Percentiles rank a stretch among this genome's conserved stretches.
These are phyloP conservation scores for Erynnis tages DNA, from an alignment of 2,888 invertebrate genomes.

Conservation along the genomic window DNA sequence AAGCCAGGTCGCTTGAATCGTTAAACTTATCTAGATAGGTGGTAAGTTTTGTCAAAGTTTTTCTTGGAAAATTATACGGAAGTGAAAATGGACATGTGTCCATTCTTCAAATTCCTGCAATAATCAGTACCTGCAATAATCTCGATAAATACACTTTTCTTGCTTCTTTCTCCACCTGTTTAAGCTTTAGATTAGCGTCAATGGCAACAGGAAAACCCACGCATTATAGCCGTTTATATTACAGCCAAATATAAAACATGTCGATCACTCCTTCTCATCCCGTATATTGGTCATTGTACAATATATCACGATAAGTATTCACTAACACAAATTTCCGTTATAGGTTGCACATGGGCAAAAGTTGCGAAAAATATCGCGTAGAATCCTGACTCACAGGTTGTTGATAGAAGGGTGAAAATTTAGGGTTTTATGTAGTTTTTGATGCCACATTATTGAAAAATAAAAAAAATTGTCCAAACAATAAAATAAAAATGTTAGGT, in stretches of 20 bases:
- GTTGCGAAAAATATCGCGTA: background rate
- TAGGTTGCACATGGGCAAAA: conserved; percentile 1
- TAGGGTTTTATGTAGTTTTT: too few relatives aligned
- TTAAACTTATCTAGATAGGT: background rate
- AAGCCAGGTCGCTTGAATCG: background rate
- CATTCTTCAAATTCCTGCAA: too few relatives aligned
- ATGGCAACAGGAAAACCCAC: too few relatives aligned
- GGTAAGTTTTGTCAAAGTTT: background rate
- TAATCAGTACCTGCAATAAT: too few relatives aligned
- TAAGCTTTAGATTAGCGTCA: too few relatives aligned
- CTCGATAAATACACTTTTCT: too few relatives aligned
- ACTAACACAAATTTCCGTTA: conserved; percentile 2
- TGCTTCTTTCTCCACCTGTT: too few relatives aligned
- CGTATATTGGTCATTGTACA: background rate
- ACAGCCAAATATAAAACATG: background rate
- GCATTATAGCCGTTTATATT: background rate
- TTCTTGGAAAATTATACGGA: too few relatives aligned
- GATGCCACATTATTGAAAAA: too few relatives aligned
- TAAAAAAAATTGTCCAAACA: too few relatives aligned
- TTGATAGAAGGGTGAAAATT: background rate
- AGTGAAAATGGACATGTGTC: too few relatives aligned
- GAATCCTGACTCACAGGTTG: background rate
- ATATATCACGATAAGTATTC: background rate
- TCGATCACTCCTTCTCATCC: conserved; percentile 1
- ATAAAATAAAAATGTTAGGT: too few relatives aligned